phyloP scores from a whole-genome alignment of 2,797 vertebrate genomes.

The Cephalopachus bancanus region DNA sequence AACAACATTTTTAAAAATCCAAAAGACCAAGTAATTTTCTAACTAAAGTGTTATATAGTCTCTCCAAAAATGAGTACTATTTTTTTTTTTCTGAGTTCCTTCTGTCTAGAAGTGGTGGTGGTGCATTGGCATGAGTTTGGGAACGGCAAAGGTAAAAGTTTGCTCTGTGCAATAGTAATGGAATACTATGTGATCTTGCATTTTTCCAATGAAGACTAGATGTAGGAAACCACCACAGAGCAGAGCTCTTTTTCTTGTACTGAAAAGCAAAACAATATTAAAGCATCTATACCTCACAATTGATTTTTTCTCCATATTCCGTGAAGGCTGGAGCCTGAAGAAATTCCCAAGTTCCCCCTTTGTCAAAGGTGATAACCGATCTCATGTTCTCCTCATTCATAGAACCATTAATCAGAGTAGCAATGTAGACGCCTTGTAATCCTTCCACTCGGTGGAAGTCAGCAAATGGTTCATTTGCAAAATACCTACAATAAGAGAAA shows the following conservation, averaged over 20 bases:
- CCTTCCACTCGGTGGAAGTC: constrained; percentile 98
- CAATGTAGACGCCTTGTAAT: constrained; percentile 96
- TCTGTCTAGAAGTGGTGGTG: not conserved
- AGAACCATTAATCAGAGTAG: constrained; percentile 96
- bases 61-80: not conserved
- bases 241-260: not conserved
- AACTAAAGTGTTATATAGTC: not conserved
- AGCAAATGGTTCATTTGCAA: constrained; percentile 96
- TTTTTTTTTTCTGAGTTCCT: not conserved
- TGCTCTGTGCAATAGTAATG: not conserved
- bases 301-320: constrained; percentile 93
- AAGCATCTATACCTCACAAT: constrained; percentile 92
- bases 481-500: constrained; percentile 90
- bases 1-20: constrained; percentile 1
- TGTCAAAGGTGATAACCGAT: constrained; percentile 99
- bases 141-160: not conserved
- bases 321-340: constrained; percentile 95
- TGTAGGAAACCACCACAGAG: not conserved
- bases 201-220: not conserved
- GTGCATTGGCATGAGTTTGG: not conserved
- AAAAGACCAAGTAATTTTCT: not conserved
- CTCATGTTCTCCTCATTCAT: constrained; percentile 97
- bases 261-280: constrained; percentile 20
- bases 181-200: not conserved
- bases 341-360: constrained; percentile 98